Base-by-base conservation (phyloP, 2,888 invertebrate species). In the Ophion slaviceki region DNA sequence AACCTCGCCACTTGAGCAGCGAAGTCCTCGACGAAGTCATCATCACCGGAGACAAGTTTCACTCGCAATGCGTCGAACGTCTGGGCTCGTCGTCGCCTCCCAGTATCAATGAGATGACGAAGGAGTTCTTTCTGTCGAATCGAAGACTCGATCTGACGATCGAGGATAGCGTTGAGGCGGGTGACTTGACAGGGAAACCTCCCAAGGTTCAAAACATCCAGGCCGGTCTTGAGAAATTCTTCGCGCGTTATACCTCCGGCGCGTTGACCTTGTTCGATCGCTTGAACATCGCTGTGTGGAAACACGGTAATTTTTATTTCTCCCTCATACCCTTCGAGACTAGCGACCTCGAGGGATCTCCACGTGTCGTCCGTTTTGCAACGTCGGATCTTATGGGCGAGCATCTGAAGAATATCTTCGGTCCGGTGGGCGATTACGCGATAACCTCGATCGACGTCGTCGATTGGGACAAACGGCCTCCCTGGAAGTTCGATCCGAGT, bases 81-180 rank as follows among this genome's bases (percentile, higher is more conserved):
- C 82, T 92, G 0, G 92, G 90, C 0, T 74, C 68, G 7, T 81
- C 82, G 2, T 66, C 79, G 0, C 71, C 86, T 7, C 91, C 88
- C 0, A 87, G 86, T 28, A 85, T 92, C 0, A 92, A 89, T 45
- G 91, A 93, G 53, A 89, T 93, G 45, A 89, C 92, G 11, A 90
- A 86, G 5, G 93, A 93, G 82, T 92, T 93, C 28, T 92, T 93
- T 66, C 80, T 93, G 3, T 90, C 93, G 0, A 90, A 90, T 57
- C 90, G 93, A 4, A 87, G 92, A 3, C 92, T 93, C 28, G 89
- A 90, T 62, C 78, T 93, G 40, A 88, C 86, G 4, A 84, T 93
- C 32, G 89, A 89, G n/a, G 93, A 93, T 47, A 92, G 93, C 71
- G 91, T 93, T 1, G 82, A 93, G 74, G 90, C 91, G 4, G 93